These are phyloP conservation scores for Brachypteracias leptosomus DNA, from an alignment of 2,113 vertebrate species.

Conservation along the genomic window DNA sequence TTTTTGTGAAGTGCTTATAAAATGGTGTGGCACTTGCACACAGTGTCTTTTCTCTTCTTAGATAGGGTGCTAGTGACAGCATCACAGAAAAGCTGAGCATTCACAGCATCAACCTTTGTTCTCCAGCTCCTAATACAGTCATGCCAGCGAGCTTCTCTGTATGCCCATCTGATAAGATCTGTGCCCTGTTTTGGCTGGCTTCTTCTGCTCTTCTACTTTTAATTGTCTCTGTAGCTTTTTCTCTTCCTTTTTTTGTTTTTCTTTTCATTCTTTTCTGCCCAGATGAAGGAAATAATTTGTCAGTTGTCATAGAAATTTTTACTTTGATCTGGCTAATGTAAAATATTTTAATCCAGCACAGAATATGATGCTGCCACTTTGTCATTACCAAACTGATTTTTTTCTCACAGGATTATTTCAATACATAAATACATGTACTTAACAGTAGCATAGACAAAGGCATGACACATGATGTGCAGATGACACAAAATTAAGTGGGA, in stretches of 20 bases:
- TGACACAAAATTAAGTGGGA: too few species aligned
- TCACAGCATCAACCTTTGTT: not conserved
- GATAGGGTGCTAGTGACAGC: not conserved
- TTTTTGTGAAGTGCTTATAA: not conserved
- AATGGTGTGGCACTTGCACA: not conserved
- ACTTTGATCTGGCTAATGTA: slow-evolving; percentile 17
- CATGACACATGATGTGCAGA: too few species aligned
- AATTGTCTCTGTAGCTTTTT: slow-evolving; percentile 12
- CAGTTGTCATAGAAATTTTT: slow-evolving; percentile 6
- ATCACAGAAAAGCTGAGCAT: not conserved
- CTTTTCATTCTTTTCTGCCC: slow-evolving; percentile 2
- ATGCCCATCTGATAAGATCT: slow-evolving; percentile 11
- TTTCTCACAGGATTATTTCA: not conserved
- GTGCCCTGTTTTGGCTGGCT: not conserved
- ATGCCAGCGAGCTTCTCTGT: not conserved
- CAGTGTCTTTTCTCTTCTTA: not conserved
- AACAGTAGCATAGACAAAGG: not conserved
- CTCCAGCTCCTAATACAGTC: not conserved
- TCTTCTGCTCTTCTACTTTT: not conserved
- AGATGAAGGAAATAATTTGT: slow-evolving; percentile 20
- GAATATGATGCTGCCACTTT: not conserved
- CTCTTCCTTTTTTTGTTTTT: not conserved
- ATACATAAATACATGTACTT: not conserved
- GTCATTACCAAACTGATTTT: not conserved
- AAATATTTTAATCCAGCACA: slow-evolving; percentile 14